Percentiles rank a stretch among this genome's conserved stretches.
phyloP scores from a whole-genome alignment of 1,140 invertebrate genomes.

The Caenorhabditis remanei region DNA sequence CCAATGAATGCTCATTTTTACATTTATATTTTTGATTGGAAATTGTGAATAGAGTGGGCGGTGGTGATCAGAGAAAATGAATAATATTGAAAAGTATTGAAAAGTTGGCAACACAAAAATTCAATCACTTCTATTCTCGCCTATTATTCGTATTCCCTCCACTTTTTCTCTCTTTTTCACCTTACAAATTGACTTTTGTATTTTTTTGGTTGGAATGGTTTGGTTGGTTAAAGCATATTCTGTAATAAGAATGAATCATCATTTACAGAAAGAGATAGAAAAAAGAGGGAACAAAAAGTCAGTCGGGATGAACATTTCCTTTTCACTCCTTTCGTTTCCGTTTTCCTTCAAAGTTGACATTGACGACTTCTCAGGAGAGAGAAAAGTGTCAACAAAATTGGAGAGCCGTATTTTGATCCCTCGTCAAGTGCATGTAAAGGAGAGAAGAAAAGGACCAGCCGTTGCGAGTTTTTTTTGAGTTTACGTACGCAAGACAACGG shows the following conservation, averaged over 20 bases:
- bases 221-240: not conserved
- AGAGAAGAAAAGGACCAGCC: not conserved
- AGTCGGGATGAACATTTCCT: slow-evolving; percentile 43
- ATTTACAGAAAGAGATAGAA: not conserved
- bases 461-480: not conserved
- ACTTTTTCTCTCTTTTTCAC: not conserved
- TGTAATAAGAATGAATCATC: not conserved
- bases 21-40: slow-evolving; percentile 16
- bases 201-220: slow-evolving; percentile 4
- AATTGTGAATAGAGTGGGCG: slow-evolving; percentile 12
- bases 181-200: slow-evolving; percentile 32
- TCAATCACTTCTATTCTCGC: not conserved
- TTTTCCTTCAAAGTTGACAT: slow-evolving; percentile 47
- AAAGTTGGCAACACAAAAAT: not conserved
- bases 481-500: not conserved
- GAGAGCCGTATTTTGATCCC: slow-evolving; percentile 51
- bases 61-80: not conserved
- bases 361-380: slow-evolving; percentile 37
- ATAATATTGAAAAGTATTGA: not conserved
- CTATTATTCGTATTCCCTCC: not conserved
- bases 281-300: slow-evolving; percentile 34
- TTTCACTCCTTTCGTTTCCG: slow-evolving; percentile 33
- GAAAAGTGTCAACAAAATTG: slow-evolving; percentile 51
- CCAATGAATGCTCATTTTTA: not conserved
- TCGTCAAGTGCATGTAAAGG: slow-evolving; percentile 36